These are phyloP conservation scores for Spea multiplicata DNA, from an alignment of 2,113 vertebrate genomes.

Conservation along the genomic window DNA sequence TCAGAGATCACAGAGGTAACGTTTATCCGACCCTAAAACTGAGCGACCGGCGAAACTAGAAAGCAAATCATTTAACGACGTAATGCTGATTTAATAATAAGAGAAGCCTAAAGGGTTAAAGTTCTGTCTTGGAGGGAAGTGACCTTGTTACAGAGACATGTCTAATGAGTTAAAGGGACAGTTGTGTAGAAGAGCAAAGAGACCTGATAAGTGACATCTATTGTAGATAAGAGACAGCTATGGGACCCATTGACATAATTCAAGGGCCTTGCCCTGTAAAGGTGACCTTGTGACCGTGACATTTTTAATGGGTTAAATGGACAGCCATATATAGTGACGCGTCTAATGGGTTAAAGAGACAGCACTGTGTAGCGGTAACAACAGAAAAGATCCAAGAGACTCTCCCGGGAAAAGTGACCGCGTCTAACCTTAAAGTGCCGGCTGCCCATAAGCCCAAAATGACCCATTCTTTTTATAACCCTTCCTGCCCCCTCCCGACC, in stretches of 20 bases:
- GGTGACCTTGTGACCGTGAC: constrained; percentile 26
- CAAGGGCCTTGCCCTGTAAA: neutral
- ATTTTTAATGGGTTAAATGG: constrained; percentile 15
- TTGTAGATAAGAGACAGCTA: neutral
- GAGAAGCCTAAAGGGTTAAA: constrained; percentile 62
- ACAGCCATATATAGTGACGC: neutral
- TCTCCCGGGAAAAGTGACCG: neutral
- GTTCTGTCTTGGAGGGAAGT: neutral
- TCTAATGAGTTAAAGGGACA: neutral
- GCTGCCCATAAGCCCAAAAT: constrained; percentile 45
- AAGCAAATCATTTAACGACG: too few species aligned
- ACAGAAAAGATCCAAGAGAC: neutral
- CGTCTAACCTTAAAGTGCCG: neutral
- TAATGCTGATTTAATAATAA: constrained; percentile 23
- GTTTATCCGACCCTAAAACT: constrained; percentile 49
- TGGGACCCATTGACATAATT: neutral
- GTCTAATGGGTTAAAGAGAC: neutral
- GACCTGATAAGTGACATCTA: neutral
- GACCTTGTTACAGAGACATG: neutral
- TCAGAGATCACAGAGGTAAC: constrained; percentile 78
- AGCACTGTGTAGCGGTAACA: neutral
- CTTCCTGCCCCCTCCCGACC: constrained; percentile 52
- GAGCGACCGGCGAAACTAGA: too few species aligned
- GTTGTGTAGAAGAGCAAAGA: neutral
- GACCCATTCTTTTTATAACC: constrained; percentile 56